Percentiles rank a stretch among this genome's conserved stretches.
phyloP scores from a whole-genome alignment of 2,888 invertebrate species.

The Mesopsocus fuscifrons region DNA sequence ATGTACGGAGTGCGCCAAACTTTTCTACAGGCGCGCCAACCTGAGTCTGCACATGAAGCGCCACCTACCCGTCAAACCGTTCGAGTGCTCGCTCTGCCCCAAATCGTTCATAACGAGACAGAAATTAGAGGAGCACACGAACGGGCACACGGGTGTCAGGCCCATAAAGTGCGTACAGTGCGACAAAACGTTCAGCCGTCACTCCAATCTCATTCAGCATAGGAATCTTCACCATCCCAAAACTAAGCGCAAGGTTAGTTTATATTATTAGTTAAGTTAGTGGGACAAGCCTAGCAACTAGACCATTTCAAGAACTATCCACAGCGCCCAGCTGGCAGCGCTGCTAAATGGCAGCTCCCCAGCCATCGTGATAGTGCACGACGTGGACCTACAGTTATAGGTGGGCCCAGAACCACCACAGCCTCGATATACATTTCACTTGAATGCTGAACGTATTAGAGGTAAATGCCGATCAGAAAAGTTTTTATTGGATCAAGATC shows the following conservation, averaged over 20 bases:
- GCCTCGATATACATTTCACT: no score
- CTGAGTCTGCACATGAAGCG: constrained; percentile 60
- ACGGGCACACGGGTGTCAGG: constrained; percentile 61
- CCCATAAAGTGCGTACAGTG: constrained; percentile 67
- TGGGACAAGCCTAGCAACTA: no score
- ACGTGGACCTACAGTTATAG: no score
- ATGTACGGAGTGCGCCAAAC: constrained; percentile 64
- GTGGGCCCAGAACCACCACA: no score
- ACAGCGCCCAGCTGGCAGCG: no score
- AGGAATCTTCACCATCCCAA: constrained; percentile 58
- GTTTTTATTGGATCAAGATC: no score
- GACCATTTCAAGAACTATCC: no score
- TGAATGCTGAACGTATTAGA: no score
- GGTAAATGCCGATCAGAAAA: no score
- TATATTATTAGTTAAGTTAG: no score
- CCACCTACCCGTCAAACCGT: constrained; percentile 59
- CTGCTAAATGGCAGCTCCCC: no score
- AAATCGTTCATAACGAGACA: constrained; percentile 68
- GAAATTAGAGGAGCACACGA: constrained; percentile 62
- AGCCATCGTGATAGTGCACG: no score
- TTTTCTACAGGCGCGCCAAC: constrained; percentile 52
- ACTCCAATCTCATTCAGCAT: constrained; percentile 72
- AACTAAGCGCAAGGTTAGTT: constrained; percentile 46
- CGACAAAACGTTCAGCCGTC: constrained; percentile 58
- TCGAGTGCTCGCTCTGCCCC: constrained; percentile 55